Conservation (phyloP, 1,140 invertebrate genomes). For the Thaumatotibia leucotreta region DNA sequence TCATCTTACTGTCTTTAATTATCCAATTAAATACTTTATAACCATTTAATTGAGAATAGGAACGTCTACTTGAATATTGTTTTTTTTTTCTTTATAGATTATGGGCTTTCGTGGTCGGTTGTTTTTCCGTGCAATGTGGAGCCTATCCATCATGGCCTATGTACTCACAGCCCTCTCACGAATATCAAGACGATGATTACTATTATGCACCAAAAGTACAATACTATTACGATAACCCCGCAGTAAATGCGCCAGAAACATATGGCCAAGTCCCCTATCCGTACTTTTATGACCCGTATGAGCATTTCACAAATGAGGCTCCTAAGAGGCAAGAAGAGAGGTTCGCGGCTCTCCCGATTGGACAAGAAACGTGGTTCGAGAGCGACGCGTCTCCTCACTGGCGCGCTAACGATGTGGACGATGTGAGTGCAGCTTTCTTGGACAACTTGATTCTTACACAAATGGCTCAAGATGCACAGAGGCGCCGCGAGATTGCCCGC, state of each 20-base stretch:
- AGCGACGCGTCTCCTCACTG: constrained; percentile 65
- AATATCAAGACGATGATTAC: constrained; percentile 63
- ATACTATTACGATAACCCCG: constrained; percentile 59
- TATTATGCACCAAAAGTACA: constrained; percentile 63
- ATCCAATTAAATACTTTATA: neutral
- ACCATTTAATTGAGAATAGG: neutral
- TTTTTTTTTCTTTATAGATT: constrained; percentile 46
- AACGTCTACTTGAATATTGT: neutral
- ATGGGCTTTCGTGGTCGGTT: constrained; percentile 54
- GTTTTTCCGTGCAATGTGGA: constrained; percentile 56
- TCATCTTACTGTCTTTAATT: too few species aligned
- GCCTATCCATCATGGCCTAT: constrained; percentile 71
- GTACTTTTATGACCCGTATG: constrained; percentile 76
- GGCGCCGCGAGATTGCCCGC: constrained; percentile 60
- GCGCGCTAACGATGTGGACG: constrained; percentile 69
- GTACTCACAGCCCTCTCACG: constrained; percentile 59
- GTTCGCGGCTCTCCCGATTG: constrained; percentile 77
- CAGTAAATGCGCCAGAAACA: constrained; percentile 50
- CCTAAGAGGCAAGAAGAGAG: constrained; percentile 74
- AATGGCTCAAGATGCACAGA: constrained; percentile 78
- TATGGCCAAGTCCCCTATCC: constrained; percentile 72
- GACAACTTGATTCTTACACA: constrained; percentile 80
- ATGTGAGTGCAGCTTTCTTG: constrained; percentile 79
- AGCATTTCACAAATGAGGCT: constrained; percentile 77
- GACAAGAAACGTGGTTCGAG: constrained; percentile 80